Conservation (phyloP, 2,888 invertebrate genomes). For the Abscondita cerata region DNA sequence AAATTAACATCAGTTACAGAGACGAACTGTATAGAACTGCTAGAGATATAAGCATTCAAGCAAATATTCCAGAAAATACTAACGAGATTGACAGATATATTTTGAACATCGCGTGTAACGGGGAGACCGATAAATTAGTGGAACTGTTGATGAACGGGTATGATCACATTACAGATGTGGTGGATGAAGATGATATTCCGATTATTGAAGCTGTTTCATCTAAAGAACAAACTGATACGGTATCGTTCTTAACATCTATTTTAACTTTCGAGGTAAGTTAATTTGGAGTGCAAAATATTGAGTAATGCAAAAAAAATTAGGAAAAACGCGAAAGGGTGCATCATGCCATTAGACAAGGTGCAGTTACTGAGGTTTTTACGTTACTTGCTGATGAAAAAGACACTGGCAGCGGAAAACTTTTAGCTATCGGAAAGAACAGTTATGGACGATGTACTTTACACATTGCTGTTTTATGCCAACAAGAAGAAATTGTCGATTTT, state of each 20-base stretch:
- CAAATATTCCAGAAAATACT: conserved; percentile 79
- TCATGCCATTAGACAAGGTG: conserved; percentile 72
- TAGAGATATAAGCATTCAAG: conserved; percentile 83
- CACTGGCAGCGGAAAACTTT: conserved; percentile 61
- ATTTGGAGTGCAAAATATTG: too few relatives aligned
- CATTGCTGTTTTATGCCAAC: conserved; percentile 84
- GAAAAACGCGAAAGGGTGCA: conserved; percentile 81
- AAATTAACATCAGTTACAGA: conserved; percentile 80
- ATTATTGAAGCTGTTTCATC: conserved; percentile 75
- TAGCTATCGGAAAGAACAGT: conserved; percentile 70
- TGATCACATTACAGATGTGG: conserved; percentile 82
- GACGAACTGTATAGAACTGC: conserved; percentile 89
- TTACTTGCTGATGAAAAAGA: conserved; percentile 63
- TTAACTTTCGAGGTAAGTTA: conserved; percentile 76
- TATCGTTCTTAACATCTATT: conserved; percentile 74
- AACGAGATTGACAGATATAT: conserved; percentile 72
- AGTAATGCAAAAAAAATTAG: too few relatives aligned
- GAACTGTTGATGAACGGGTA: conserved; percentile 83
- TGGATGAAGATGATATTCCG: conserved; percentile 73
- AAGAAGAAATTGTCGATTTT: conserved; percentile 80
- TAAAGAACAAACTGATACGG: conserved; percentile 72
- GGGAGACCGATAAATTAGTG: conserved; percentile 68
- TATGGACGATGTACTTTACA: conserved; percentile 83
- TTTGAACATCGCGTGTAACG: conserved; percentile 50
- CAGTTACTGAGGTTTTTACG: conserved; percentile 65